These are phyloP conservation scores for Melieria omissa DNA, from an alignment of 2,888 invertebrate genomes.

Conservation along the genomic window DNA sequence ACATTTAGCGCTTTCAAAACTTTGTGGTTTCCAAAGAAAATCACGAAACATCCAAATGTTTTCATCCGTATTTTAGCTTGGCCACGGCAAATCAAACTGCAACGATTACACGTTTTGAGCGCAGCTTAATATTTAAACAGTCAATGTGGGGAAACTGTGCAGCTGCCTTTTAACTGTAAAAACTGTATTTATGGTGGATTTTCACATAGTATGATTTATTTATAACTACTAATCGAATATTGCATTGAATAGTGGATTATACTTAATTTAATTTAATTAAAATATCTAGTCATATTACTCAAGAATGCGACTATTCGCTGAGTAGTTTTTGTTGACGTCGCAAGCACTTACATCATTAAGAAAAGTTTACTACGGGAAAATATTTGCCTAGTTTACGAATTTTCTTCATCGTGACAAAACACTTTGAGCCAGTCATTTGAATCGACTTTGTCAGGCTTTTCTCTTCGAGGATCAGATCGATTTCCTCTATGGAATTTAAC, in stretches of 20 bases:
- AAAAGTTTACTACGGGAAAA: conserved; percentile 71
- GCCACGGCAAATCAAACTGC: too few relatives aligned
- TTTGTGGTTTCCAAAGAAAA: too few relatives aligned
- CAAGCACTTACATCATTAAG: conserved; percentile 50
- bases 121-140: too few relatives aligned
- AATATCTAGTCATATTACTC: conserved; percentile 34
- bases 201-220: conserved; percentile 25
- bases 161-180: neutral
- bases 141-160: neutral
- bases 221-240: conserved; percentile 39
- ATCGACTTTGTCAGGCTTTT: conserved; percentile 65
- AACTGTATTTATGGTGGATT: neutral
- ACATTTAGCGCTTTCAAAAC: too few relatives aligned
- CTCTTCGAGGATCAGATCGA: conserved; percentile 64
- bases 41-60: too few relatives aligned
- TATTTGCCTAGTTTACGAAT: conserved; percentile 75
- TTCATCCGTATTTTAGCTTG: too few relatives aligned
- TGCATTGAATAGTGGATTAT: conserved; percentile 47
- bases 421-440: conserved; percentile 63
- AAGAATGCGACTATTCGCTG: conserved; percentile 21
- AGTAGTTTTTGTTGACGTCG: conserved; percentile 27
- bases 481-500: conserved; percentile 64
- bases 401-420: conserved; percentile 68
- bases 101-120: too few relatives aligned
- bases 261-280: conserved; percentile 42